phyloP scores from a whole-genome alignment of 35 echinoderm and acorn worm genomes.

The Apostichopus parvimensis region DNA sequence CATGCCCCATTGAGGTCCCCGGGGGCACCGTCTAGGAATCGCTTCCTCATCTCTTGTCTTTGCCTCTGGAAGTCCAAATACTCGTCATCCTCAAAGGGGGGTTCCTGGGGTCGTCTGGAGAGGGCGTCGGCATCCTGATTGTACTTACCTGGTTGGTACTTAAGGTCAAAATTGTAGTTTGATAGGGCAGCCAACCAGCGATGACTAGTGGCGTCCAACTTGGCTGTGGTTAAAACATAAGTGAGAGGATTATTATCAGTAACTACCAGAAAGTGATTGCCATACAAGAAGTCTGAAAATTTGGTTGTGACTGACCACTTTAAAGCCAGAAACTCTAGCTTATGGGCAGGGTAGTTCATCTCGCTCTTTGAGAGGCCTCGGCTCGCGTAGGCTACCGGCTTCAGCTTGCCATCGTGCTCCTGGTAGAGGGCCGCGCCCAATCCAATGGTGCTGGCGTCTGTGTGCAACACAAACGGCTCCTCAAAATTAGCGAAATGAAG shows the following conservation, averaged over 20 bases:
- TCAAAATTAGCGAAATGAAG: constrained; percentile 68
- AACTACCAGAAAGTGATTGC: constrained; percentile 18
- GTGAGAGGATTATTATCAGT: constrained; percentile 55
- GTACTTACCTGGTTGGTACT: background rate
- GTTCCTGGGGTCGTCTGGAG: constrained; percentile 31
- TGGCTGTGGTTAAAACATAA: constrained; percentile 40
- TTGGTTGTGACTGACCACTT: constrained; percentile 62
- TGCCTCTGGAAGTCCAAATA: constrained; percentile 35
- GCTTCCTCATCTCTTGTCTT: constrained; percentile 5
- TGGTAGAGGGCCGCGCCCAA: constrained; percentile 77
- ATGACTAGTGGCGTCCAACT: constrained; percentile 50
- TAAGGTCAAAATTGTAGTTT: background rate
- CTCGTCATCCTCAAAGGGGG: constrained; percentile 32
- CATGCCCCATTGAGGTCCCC: too few species aligned
- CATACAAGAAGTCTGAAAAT: constrained; percentile 56
- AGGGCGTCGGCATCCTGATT: constrained; percentile 68
- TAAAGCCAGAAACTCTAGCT: constrained; percentile 62
- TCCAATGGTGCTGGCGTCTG: constrained; percentile 67
- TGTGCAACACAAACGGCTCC: constrained; percentile 72
- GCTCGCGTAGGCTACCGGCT: constrained; percentile 65
- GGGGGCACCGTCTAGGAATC: background rate
- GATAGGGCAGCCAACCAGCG: background rate
- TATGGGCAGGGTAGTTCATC: constrained; percentile 57
- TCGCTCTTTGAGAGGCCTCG: constrained; percentile 46
- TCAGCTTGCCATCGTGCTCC: constrained; percentile 58